Percentiles rank a stretch among this genome's conserved stretches.
phyloP scores from a whole-genome alignment of 2,797 vertebrate genomes.

The Coracias cyanogaster region DNA sequence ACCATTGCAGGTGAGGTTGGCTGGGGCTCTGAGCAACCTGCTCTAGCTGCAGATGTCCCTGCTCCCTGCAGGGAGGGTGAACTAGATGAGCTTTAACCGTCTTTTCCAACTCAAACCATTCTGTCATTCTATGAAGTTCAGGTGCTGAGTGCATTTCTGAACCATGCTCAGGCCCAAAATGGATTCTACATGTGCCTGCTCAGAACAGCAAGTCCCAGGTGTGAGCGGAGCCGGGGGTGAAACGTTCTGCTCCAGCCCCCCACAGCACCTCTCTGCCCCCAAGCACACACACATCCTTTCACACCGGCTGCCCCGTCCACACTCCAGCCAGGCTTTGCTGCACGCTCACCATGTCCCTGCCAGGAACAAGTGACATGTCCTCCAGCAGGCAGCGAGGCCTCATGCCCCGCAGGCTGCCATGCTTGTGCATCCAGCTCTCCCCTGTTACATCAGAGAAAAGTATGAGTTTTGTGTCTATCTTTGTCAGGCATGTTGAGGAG shows the following conservation, averaged over 20 bases:
- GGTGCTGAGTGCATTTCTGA: neutral
- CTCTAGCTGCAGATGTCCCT: neutral
- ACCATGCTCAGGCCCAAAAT: too few species aligned
- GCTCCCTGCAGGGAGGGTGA: neutral
- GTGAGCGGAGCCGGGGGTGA: neutral
- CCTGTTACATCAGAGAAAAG: neutral
- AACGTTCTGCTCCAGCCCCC: neutral
- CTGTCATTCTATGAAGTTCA: neutral
- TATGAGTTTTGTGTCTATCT: neutral
- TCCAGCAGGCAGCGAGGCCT: neutral
- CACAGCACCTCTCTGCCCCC: neutral
- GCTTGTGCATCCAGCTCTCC: neutral
- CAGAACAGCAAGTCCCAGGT: accelerated
- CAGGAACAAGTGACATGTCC: neutral
- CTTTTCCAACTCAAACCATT: neutral
- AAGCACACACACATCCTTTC: neutral
- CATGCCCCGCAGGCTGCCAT: neutral
- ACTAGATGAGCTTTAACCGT: neutral
- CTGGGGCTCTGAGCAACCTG: neutral
- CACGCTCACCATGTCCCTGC: neutral
- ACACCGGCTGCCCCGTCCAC: accelerated
- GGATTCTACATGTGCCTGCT: accelerated
- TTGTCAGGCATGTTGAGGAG: neutral
- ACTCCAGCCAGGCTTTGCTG: neutral
- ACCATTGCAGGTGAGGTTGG: neutral